These are phyloP conservation scores for Leptogaster cylindrica DNA, from an alignment of 2,888 invertebrate species.

Conservation along the genomic window DNA sequence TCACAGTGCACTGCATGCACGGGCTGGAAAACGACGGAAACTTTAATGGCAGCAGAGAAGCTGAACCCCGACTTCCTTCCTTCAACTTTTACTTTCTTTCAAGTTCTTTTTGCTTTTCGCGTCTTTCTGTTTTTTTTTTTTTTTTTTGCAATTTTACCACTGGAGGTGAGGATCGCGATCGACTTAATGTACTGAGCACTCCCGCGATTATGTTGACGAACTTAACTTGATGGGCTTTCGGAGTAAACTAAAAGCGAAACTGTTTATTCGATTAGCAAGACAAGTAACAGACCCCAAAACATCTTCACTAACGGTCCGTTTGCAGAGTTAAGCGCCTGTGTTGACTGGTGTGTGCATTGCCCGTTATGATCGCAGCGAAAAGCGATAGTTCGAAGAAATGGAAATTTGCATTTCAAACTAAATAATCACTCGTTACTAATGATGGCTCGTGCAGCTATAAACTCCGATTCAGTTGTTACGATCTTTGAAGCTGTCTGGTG, in stretches of 20 bases:
- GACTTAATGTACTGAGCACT: background rate
- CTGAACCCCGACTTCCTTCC: constrained; percentile 8
- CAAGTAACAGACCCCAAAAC: background rate
- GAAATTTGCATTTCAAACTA: too few species aligned
- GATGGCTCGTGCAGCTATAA: too few species aligned
- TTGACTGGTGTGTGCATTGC: background rate
- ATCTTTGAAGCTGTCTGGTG: too few species aligned
- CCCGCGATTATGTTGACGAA: too few species aligned
- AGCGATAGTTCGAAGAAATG: too few species aligned
- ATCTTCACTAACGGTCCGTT: background rate
- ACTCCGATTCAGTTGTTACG: too few species aligned
- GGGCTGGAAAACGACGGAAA: constrained; percentile 8
- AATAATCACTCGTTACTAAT: too few species aligned
- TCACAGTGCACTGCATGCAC: background rate
- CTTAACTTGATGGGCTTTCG: constrained; percentile 53
- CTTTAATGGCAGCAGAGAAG: background rate
- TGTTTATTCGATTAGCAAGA: constrained; percentile 1
- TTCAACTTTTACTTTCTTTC: constrained; percentile 32
- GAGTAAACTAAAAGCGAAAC: constrained; percentile 53
- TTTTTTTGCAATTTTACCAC: background rate
- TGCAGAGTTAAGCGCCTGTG: background rate
- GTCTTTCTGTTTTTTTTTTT: background rate
- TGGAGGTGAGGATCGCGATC: background rate
- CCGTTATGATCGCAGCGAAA: too few species aligned
- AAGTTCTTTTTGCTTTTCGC: constrained; percentile 6